Evolutionary conservation across 2,113 vertebrate genomes (phyloP).

Genomic region (Brachyhypopomus gauderio): DNA sequence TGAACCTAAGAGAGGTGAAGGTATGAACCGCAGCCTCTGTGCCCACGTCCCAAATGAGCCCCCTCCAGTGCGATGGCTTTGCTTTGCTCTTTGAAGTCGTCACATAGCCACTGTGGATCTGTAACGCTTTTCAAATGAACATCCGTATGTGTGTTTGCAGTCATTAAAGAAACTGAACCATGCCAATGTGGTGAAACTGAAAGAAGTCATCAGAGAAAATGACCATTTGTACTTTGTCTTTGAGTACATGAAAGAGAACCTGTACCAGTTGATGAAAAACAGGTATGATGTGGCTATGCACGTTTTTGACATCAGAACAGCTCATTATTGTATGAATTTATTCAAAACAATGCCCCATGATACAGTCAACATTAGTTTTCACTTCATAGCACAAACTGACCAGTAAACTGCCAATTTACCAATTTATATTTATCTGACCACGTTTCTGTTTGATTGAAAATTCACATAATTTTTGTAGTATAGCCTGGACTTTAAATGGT

Average conservation of each 20-base stretch:
- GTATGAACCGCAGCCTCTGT: constrained; percentile 68
- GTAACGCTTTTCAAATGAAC: background rate
- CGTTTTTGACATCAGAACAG: background rate
- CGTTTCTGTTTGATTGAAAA: background rate
- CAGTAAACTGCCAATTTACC: background rate
- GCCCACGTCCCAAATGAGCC: too few species aligned
- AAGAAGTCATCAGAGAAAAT: constrained; percentile 97
- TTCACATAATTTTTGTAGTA: background rate
- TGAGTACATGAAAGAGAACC: constrained; percentile 99
- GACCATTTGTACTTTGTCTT: constrained; percentile 98
- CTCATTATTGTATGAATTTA: background rate
- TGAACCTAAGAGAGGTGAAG: constrained; percentile 98
- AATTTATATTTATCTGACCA: too few species aligned
- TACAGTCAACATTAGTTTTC: background rate
- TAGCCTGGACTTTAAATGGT: background rate
- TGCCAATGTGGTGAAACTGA: constrained; percentile 95
- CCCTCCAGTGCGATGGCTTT: background rate
- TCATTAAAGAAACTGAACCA: constrained; percentile 98
- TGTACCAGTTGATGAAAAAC: constrained; percentile 98
- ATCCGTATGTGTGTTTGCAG: constrained; percentile 67
- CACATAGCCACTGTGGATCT: background rate
- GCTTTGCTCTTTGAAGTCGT: background rate
- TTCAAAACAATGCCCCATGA: background rate
- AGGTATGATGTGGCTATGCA: constrained; percentile 75
- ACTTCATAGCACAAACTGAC: background rate